phyloP scores from a whole-genome alignment of 2,888 invertebrate species.

The Iselma pallidipennis region DNA sequence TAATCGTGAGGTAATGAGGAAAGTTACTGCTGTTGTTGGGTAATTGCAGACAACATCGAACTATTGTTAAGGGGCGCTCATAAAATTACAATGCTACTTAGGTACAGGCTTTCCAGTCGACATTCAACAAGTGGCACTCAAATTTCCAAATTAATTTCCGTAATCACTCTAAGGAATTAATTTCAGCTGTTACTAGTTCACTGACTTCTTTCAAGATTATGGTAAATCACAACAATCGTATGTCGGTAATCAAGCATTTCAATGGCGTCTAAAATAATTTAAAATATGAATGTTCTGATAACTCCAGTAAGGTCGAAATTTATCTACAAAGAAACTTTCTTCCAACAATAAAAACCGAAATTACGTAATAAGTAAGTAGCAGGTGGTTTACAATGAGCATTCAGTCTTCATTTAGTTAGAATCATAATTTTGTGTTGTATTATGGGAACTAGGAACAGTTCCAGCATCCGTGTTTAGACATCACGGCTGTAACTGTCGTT shows the following conservation, averaged over 20 bases:
- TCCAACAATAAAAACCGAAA: not conserved
- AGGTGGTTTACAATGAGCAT: not conserved
- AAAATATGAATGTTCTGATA: too few species aligned
- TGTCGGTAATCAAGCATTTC: too few species aligned
- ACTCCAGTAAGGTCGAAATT: too few species aligned
- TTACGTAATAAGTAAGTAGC: not conserved
- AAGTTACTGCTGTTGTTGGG: conserved; percentile 35
- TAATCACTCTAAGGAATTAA: conserved; percentile 10
- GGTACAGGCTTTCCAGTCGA: not conserved
- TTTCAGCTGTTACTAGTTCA: not conserved
- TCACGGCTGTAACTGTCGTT: conserved; percentile 21
- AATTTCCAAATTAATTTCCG: conserved; percentile 30
- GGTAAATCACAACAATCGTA: too few species aligned
- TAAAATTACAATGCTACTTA: conserved; percentile 35
- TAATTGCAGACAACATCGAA: conserved; percentile 37
- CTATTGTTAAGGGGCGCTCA: conserved; percentile 38
- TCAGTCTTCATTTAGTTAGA: not conserved
- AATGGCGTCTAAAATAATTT: too few species aligned
- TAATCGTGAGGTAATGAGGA: conserved; percentile 44
- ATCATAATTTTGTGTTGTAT: not conserved
- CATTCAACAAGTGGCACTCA: conserved; percentile 41
- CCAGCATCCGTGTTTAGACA: not conserved
- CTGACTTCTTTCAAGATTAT: not conserved
- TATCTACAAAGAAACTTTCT: not conserved
- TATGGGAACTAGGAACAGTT: not conserved